Percentiles rank a stretch among this genome's conserved stretches.
These are phyloP conservation scores for Heliconius eleuchia DNA, from an alignment of 1,140 invertebrate genomes.

Conservation along the genomic window DNA sequence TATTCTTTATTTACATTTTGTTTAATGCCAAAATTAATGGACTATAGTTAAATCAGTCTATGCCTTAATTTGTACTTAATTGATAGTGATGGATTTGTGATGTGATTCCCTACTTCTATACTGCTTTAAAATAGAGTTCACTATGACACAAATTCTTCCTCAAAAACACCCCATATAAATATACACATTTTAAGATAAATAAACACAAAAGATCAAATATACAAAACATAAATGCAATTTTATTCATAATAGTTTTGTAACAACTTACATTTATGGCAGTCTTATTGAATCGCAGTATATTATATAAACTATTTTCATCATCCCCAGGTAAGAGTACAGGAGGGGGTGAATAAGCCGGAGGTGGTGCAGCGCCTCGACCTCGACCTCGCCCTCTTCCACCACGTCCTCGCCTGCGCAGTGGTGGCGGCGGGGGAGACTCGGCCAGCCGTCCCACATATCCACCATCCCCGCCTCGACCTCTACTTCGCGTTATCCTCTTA, in stretches of 20 bases:
- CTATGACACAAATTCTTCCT: too few species aligned
- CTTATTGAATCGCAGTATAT: conserved; percentile 90
- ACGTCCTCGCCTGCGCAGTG: conserved; percentile 57
- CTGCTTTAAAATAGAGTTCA: too few species aligned
- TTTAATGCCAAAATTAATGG: too few species aligned
- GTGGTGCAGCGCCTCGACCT: conserved; percentile 63
- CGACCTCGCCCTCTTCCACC: conserved; percentile 61
- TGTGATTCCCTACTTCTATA: too few species aligned
- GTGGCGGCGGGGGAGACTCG: conserved; percentile 67
- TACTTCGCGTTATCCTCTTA: conserved; percentile 76
- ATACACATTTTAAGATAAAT: too few species aligned
- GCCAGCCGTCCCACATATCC: conserved; percentile 67
- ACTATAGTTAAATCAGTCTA: too few species aligned
- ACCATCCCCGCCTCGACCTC: conserved; percentile 67
- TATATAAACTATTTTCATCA: conserved; percentile 92
- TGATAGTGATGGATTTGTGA: too few species aligned
- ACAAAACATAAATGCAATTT: too few species aligned
- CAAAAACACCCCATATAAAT: too few species aligned
- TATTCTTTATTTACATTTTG: too few species aligned
- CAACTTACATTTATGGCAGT: conserved; percentile 87
- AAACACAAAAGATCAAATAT: too few species aligned
- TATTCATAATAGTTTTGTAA: neutral
- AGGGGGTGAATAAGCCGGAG: conserved; percentile 62
- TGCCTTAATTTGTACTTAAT: too few species aligned
- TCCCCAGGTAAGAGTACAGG: conserved; percentile 68